These are phyloP conservation scores for Drosophila mauritiana DNA, from an alignment of 1,140 invertebrate genomes.

Conservation along the genomic window DNA sequence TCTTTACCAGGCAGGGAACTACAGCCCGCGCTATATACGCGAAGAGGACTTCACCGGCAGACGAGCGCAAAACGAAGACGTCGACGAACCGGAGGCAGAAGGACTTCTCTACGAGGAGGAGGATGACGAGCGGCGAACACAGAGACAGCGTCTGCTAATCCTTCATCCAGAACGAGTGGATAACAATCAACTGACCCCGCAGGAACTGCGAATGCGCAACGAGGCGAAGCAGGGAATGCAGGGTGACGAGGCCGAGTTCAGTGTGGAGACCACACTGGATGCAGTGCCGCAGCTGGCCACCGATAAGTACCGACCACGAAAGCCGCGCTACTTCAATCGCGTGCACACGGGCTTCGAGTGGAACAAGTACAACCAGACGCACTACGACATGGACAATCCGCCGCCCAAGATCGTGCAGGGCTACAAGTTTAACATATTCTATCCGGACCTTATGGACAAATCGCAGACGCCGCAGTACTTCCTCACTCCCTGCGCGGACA, in stretches of 20 bases:
- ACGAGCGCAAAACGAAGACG: slow-evolving; percentile 31
- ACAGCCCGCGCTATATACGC: slow-evolving; percentile 92
- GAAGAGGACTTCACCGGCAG: slow-evolving; percentile 63
- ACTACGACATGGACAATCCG: slow-evolving; percentile 99
- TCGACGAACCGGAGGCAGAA: slow-evolving; percentile 90
- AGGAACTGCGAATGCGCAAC: slow-evolving; percentile 88
- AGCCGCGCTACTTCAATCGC: slow-evolving; percentile 99
- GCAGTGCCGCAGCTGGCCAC: slow-evolving; percentile 97
- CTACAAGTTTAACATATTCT: slow-evolving; percentile 99
- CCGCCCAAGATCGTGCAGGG: slow-evolving; percentile 99
- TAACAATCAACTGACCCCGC: slow-evolving; percentile 74
- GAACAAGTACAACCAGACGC: slow-evolving; percentile 99
- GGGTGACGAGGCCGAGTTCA: slow-evolving; percentile 95
- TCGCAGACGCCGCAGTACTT: slow-evolving; percentile 96
- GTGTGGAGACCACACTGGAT: slow-evolving; percentile 94
- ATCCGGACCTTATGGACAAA: slow-evolving; percentile 99
- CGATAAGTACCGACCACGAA: slow-evolving; percentile 98
- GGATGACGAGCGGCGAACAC: slow-evolving; percentile 61
- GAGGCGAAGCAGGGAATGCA: slow-evolving; percentile 96
- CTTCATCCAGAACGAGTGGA: slow-evolving; percentile 60
- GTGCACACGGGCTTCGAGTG: slow-evolving; percentile 99
- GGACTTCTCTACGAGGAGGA: slow-evolving; percentile 86
- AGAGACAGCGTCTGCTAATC: slow-evolving; percentile 50
- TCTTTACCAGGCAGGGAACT: slow-evolving; percentile 92
- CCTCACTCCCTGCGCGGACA: slow-evolving; percentile 95